phyloP scores from a whole-genome alignment of 64 coral and sea anemone genomes.

The Pocillopora damicornis region DNA sequence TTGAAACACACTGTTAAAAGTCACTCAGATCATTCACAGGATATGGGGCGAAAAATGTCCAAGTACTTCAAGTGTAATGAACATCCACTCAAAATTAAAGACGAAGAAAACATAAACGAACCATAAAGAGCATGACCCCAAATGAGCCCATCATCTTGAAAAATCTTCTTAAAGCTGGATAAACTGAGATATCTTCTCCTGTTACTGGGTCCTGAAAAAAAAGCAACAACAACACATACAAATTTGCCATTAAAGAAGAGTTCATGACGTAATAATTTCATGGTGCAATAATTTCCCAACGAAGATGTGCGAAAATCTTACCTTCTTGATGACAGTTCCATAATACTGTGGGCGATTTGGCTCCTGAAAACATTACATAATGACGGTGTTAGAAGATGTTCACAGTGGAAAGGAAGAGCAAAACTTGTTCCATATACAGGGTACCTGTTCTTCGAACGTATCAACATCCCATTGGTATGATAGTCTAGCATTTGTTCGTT shows the following conservation, averaged over 20 bases:
- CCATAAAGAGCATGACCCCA: conserved; percentile 89
- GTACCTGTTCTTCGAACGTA: conserved; percentile 93
- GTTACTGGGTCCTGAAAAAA: conserved; percentile 82
- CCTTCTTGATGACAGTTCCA: conserved; percentile 65
- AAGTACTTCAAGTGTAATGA: too few species aligned
- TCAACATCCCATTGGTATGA: conserved; percentile 97
- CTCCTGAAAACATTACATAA: conserved; percentile 24
- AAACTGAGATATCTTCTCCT: conserved; percentile 72
- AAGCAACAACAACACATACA: background rate
- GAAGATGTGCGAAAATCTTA: background rate
- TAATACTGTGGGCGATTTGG: conserved; percentile 75
- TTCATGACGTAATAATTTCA: background rate
- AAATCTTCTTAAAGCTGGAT: conserved; percentile 59
- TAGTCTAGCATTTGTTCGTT: conserved; percentile 74
- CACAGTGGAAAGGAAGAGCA: background rate
- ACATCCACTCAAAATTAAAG: background rate
- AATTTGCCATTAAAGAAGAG: background rate
- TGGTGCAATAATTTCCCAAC: background rate
- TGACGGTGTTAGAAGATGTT: background rate
- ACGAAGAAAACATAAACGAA: conserved; percentile 12
- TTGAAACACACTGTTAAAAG: background rate
- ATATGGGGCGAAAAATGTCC: too few species aligned
- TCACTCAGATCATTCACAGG: too few species aligned
- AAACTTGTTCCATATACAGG: background rate
- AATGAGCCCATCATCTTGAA: conserved; percentile 85